Evolutionary conservation across 2,888 invertebrate genomes (phyloP).

Genomic region (Arctia plantaginis): DNA sequence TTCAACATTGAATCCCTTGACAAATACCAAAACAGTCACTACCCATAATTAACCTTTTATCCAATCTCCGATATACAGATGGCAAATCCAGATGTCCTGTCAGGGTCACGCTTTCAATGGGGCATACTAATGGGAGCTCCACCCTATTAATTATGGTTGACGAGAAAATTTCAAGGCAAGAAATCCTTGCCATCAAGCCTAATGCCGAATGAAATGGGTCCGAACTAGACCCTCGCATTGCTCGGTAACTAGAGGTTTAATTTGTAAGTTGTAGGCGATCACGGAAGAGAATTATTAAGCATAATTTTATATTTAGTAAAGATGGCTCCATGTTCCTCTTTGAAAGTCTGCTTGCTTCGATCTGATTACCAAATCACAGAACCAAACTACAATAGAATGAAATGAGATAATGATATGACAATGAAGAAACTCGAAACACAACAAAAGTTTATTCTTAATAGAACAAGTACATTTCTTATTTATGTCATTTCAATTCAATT

Average conservation of each 20-base stretch:
- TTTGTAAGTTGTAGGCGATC: constrained; percentile 46
- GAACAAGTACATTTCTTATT: too few relatives aligned
- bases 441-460: too few relatives aligned
- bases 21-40: constrained; percentile 42
- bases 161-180: constrained; percentile 84
- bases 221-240: constrained; percentile 73
- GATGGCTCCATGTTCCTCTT: background rate
- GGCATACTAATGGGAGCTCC: constrained; percentile 76
- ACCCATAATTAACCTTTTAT: constrained; percentile 50
- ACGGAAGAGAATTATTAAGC: background rate
- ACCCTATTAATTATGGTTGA: constrained; percentile 81
- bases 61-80: constrained; percentile 59
- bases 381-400: background rate
- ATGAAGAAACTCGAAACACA: too few relatives aligned
- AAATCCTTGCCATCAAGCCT: constrained; percentile 80
- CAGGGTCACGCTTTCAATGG: constrained; percentile 67
- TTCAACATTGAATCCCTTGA: constrained; percentile 29
- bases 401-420: too few relatives aligned
- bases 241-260: constrained; percentile 51
- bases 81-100: constrained; percentile 58
- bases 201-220: constrained; percentile 85
- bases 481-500: too few relatives aligned
- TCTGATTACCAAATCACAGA: background rate
- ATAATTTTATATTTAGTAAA: background rate
- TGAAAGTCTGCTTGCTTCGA: background rate